Conservation (phyloP, 2,888 invertebrate genomes). For the Drosophila formosana region DNA sequence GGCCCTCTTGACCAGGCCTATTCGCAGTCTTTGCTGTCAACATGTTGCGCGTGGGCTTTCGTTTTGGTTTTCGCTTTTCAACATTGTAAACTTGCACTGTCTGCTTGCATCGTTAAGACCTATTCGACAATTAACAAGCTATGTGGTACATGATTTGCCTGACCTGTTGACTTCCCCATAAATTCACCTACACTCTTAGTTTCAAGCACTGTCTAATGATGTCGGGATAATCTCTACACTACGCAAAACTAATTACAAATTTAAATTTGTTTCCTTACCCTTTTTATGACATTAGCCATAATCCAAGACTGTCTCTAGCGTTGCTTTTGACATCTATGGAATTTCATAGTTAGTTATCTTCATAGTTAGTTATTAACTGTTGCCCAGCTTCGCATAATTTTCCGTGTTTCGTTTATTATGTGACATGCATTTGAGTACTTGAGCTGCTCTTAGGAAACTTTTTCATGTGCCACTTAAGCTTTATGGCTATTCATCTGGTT, state of each 20-base stretch:
- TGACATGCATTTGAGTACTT: conserved; percentile 7
- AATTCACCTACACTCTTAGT: not conserved
- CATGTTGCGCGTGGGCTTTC: conserved; percentile 29
- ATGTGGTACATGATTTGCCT: conserved; percentile 8
- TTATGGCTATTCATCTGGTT: not conserved
- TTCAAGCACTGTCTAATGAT: not conserved
- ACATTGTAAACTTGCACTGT: conserved; percentile 23
- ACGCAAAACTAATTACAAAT: not conserved
- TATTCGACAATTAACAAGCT: conserved; percentile 42
- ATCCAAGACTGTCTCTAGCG: not conserved
- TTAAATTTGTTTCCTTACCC: not conserved
- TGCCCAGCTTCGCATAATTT: conserved; percentile 9
- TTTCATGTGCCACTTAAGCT: conserved; percentile 13
- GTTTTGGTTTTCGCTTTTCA: conserved; percentile 35
- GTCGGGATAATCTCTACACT: not conserved
- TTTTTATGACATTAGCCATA: not conserved
- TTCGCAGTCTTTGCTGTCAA: conserved; percentile 25
- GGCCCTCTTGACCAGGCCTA: conserved; percentile 8
- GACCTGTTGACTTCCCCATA: conserved; percentile 24
- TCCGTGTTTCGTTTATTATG: not conserved
- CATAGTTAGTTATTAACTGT: conserved; percentile 6
- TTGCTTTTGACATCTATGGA: conserved; percentile 8
- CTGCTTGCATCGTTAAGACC: conserved; percentile 12
- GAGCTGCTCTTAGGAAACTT: conserved; percentile 9
- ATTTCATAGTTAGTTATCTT: conserved; percentile 37